Percentiles rank a stretch among this genome's conserved stretches.
Evolutionary conservation across 30 jellyfish, hydroid and myxozoan species (phyloP).

Genomic region (Rhopilema esculentum): DNA sequence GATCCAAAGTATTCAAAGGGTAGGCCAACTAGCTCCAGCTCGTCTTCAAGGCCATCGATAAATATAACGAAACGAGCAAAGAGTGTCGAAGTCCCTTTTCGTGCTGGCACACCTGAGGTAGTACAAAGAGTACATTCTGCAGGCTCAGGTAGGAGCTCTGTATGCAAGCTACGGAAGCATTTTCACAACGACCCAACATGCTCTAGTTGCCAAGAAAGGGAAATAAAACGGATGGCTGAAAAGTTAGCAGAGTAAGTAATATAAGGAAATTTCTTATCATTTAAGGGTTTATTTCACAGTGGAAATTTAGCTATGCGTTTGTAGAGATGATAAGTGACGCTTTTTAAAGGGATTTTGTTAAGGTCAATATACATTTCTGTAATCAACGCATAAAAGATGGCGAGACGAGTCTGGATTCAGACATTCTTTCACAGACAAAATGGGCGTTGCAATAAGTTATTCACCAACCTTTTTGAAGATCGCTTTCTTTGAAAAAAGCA

Average conservation of each 20-base stretch:
- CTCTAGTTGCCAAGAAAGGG: constrained; percentile 41
- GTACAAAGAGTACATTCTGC: constrained; percentile 36
- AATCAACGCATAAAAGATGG: no score
- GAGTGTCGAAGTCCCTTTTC: constrained; percentile 1
- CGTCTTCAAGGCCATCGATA: constrained; percentile 10
- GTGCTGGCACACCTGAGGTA: constrained; percentile 11
- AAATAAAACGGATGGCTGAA: constrained; percentile 42
- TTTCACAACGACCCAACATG: constrained; percentile 44
- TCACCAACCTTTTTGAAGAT: no score
- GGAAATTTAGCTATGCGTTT: no score
- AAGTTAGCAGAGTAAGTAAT: constrained; percentile 46
- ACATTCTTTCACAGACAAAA: no score
- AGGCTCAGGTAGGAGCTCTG: neutral
- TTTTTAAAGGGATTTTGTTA: no score
- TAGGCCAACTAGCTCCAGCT: constrained; percentile 30
- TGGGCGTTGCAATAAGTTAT: no score
- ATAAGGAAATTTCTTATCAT: neutral
- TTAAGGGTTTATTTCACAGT: no score
- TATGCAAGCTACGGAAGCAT: constrained; percentile 4
- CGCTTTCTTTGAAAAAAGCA: no score
- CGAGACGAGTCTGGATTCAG: no score
- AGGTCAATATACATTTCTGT: no score
- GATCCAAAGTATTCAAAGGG: neutral
- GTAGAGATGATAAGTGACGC: no score
- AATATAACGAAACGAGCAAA: neutral